A percentile compares a stretch with the other conserved stretches of the same genome.
phyloP scores from a whole-genome alignment of 2,113 vertebrate species.

The Sinocyclocheilus maitianheensis region DNA sequence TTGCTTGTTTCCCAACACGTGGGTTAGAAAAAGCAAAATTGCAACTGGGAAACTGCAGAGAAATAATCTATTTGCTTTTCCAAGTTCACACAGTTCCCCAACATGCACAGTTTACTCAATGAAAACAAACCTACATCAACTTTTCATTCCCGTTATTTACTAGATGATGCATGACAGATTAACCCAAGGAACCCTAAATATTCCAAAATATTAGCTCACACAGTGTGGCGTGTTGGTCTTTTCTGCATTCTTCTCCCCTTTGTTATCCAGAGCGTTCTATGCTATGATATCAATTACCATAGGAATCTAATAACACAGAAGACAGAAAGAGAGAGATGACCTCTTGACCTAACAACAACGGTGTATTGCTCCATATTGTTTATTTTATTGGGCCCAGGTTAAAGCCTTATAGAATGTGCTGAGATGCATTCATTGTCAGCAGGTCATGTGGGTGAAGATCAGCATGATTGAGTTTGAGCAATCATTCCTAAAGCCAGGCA shows the following conservation, averaged over 20 bases:
- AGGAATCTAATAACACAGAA: constrained; percentile 9
- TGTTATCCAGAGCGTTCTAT: not conserved
- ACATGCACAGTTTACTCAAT: not conserved
- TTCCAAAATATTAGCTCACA: not conserved
- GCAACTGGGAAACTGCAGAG: not conserved
- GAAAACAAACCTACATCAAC: constrained; percentile 36
- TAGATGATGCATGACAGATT: constrained; percentile 35
- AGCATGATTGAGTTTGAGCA: constrained; percentile 29
- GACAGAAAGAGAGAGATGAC: not conserved
- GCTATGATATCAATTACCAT: not conserved
- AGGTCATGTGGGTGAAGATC: constrained; percentile 26
- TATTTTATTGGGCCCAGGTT: constrained; percentile 22
- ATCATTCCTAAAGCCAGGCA: constrained; percentile 38
- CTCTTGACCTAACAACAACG: constrained; percentile 21
- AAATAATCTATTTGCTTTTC: constrained; percentile 15
- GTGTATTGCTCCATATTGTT: constrained; percentile 8
- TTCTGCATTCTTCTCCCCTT: constrained; percentile 7
- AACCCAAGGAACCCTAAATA: not conserved
- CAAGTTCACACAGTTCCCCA: constrained; percentile 26
- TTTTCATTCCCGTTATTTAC: constrained; percentile 35
- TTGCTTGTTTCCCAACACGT: not conserved
- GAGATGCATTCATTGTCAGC: constrained; percentile 11
- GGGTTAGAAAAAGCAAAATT: not conserved
- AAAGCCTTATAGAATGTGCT: constrained; percentile 19
- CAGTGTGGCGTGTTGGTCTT: not conserved